Base-by-base conservation (phyloP, 2,888 invertebrate species). In the Carpatolechia fugitivella region DNA sequence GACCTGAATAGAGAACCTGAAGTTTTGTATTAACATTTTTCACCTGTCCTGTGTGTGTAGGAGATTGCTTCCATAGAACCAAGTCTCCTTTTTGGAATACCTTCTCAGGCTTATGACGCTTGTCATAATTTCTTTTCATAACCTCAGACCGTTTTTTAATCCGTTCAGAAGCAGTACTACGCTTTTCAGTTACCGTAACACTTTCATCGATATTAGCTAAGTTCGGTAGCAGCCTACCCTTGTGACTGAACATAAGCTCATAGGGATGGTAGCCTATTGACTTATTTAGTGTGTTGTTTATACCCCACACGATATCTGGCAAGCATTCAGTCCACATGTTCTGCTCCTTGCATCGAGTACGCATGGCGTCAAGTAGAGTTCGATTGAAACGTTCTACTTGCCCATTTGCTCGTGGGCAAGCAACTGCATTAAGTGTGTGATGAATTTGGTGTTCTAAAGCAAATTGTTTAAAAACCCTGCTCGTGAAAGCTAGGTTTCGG, bases 221-320 rank as follows among this genome's bases (percentile, higher is more conserved):
- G 20, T 44, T 29, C 4, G 18, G 56, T 1, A 58, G 13, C 11
- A 60, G 52, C 18, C 60, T 60, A 47, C 58, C 49, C 10, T 30
- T 52, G 2, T 56, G 56, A 5, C 56, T 56, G 59, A 62, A 68
- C 60, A 65, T 65, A 10, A 62, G 54, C 11, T 65, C 63, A 54
- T 57, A 65, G 2, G 60, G 65, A 29, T 60, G 62, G 16, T 52
- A 63, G 0, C 35, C 41, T n/a, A 62, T 63, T 16, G 52, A 61
- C 0, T 57, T 59, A 56, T 64, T 60, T 4, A 31, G 11, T 7
- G 65, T 64, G 38, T 66, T 64, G 49, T 69, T 69, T n/a, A 69
- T 67, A 10, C 66, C 66, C 67, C 61, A 68, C 3, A 66, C 11
- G 2, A 62, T 30, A 38, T 62, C 58, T 5, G 61, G 63, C n/a